Evolutionary conservation across 2,888 invertebrate species (phyloP).

Genomic region (Campoplex capitator): DNA sequence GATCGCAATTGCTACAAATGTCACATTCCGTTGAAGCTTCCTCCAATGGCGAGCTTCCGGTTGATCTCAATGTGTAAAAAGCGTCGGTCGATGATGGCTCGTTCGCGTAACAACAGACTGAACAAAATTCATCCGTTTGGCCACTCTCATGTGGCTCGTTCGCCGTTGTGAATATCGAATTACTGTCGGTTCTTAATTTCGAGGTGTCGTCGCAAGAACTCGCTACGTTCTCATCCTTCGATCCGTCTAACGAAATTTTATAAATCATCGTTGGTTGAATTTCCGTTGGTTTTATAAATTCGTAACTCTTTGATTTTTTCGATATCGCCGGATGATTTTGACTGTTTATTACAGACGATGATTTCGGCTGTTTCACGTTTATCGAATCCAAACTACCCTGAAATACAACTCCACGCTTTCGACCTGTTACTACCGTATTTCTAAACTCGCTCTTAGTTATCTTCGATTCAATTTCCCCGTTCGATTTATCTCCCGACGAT

Average conservation of each 20-base stretch:
- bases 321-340: slow-evolving; percentile 73
- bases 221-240: slow-evolving; percentile 63
- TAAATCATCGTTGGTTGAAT: slow-evolving; percentile 62
- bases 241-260: slow-evolving; percentile 69
- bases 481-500: slow-evolving; percentile 51
- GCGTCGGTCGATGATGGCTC: slow-evolving; percentile 76
- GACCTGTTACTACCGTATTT: slow-evolving; percentile 41
- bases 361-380: slow-evolving; percentile 71
- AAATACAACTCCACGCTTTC: slow-evolving; percentile 67
- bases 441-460: slow-evolving; percentile 11
- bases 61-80: slow-evolving; percentile 79
- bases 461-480: slow-evolving; percentile 23
- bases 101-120: slow-evolving; percentile 80
- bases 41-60: slow-evolving; percentile 80
- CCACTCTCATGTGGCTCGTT: slow-evolving; percentile 70
- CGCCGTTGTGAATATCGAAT: slow-evolving; percentile 75
- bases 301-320: slow-evolving; percentile 83
- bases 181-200: slow-evolving; percentile 75
- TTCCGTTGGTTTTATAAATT: slow-evolving; percentile 78
- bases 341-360: slow-evolving; percentile 27
- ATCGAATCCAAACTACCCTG: slow-evolving; percentile 79
- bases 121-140: slow-evolving; percentile 80
- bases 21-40: slow-evolving; percentile 83
- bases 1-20: slow-evolving; percentile 81
- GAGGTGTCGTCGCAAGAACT: slow-evolving; percentile 74